Evolutionary conservation across 2,888 invertebrate genomes (phyloP).

Genomic region (Polyploca ridens): DNA sequence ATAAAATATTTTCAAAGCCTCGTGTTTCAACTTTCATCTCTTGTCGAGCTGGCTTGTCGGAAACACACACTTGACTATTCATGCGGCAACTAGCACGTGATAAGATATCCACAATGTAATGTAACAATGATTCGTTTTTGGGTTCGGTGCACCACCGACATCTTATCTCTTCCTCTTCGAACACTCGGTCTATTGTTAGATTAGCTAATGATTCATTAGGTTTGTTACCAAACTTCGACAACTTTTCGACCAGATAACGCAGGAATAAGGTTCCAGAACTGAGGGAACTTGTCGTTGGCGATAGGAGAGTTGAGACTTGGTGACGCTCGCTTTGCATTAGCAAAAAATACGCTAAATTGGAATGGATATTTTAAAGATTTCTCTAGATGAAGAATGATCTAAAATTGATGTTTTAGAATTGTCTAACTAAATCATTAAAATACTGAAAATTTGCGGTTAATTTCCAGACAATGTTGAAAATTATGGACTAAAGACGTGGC

Average conservation of each 20-base stretch:
- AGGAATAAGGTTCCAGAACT: slow-evolving; percentile 19
- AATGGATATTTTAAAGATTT: background rate
- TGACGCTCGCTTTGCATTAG: background rate
- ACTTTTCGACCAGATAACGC: slow-evolving; percentile 34
- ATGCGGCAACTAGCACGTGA: slow-evolving; percentile 42
- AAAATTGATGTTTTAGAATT: background rate
- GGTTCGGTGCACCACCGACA: slow-evolving; percentile 57
- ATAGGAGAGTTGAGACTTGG: slow-evolving; percentile 1
- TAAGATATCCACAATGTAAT: slow-evolving; percentile 61
- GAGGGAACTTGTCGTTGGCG: slow-evolving; percentile 23
- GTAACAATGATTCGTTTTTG: slow-evolving; percentile 66
- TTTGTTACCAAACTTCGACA: slow-evolving; percentile 43
- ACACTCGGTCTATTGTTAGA: slow-evolving; percentile 67
- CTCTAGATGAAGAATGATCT: too few species aligned
- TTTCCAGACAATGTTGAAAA: too few species aligned
- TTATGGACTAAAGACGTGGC: too few species aligned
- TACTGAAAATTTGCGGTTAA: too few species aligned
- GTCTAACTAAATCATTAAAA: background rate
- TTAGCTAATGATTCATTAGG: slow-evolving; percentile 74
- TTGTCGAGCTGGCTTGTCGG: slow-evolving; percentile 25
- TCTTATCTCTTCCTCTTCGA: slow-evolving; percentile 75
- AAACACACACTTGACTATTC: slow-evolving; percentile 41
- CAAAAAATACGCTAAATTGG: background rate
- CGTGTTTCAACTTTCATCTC: slow-evolving; percentile 14
- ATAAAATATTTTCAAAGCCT: background rate